Percentiles rank a stretch among this genome's conserved stretches.
Evolutionary conservation across 2,113 vertebrate species (phyloP).

Genomic region (Mirounga angustirostris): DNA sequence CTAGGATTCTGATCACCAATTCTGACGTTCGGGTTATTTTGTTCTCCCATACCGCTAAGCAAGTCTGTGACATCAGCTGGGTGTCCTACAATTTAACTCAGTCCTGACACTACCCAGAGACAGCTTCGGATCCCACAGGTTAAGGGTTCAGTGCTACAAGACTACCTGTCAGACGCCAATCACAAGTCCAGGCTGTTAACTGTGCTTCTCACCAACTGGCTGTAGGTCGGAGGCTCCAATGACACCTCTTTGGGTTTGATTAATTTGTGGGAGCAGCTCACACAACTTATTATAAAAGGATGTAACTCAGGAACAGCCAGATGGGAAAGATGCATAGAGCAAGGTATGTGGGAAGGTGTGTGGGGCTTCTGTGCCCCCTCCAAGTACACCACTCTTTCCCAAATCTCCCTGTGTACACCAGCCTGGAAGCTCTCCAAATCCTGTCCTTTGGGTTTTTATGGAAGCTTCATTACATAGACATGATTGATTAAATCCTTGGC

Average conservation of each 20-base stretch:
- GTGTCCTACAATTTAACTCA: not conserved
- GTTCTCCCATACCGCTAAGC: not conserved
- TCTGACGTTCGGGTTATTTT: not conserved
- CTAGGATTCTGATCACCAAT: not conserved
- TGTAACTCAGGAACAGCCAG: not conserved
- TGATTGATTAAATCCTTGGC: not conserved
- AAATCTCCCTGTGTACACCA: not conserved
- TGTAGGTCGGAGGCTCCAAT: not conserved
- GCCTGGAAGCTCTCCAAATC: not conserved
- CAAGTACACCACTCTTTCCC: not conserved
- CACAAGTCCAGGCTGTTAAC: not conserved
- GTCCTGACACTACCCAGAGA: not conserved
- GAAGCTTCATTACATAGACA: not conserved
- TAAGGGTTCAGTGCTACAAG: not conserved
- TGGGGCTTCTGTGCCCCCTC: not conserved
- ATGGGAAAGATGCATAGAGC: not conserved
- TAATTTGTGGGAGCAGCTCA: not conserved
- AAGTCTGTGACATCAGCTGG: not conserved
- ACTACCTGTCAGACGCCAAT: not conserved
- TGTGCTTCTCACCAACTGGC: not conserved
- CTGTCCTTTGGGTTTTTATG: not conserved
- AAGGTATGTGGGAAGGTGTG: not conserved
- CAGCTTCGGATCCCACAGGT: not conserved
- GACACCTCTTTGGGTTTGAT: not conserved
- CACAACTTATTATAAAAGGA: not conserved